These are phyloP conservation scores for Callosobruchus maculatus DNA, from an alignment of 2,888 invertebrate genomes.

Conservation along the genomic window DNA sequence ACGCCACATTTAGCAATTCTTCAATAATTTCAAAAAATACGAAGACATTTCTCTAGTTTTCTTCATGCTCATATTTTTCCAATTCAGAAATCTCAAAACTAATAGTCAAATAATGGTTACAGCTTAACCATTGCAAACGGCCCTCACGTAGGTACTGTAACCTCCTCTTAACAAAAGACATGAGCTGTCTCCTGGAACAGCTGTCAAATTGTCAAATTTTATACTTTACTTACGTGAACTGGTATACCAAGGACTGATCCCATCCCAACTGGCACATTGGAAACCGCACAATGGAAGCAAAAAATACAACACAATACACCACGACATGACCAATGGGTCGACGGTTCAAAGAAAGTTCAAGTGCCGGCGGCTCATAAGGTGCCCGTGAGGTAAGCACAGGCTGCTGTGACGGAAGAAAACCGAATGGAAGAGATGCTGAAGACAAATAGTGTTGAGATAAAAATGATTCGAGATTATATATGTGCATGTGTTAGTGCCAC, in stretches of 20 bases:
- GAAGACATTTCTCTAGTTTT: too few relatives aligned
- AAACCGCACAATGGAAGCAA: not conserved
- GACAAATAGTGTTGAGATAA: conserved; percentile 1
- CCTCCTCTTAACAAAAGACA: too few relatives aligned
- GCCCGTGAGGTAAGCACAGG: not conserved
- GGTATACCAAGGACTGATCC: conserved; percentile 52
- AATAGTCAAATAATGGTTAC: too few relatives aligned
- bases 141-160: too few relatives aligned
- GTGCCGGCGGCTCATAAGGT: too few relatives aligned
- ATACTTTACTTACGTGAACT: conserved; percentile 51
- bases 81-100: too few relatives aligned
- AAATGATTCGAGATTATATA: not conserved
- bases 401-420: not conserved
- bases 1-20: too few relatives aligned
- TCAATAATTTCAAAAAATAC: too few relatives aligned
- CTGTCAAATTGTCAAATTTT: too few relatives aligned
- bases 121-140: too few relatives aligned
- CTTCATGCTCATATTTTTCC: too few relatives aligned
- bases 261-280: conserved; percentile 43
- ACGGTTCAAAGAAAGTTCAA: not conserved
- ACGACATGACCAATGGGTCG: not conserved
- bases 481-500: not conserved
- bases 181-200: too few relatives aligned
- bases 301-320: not conserved
- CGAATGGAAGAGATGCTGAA: not conserved